phyloP scores from a whole-genome alignment of 2,888 invertebrate genomes.

The Formica aserva region DNA sequence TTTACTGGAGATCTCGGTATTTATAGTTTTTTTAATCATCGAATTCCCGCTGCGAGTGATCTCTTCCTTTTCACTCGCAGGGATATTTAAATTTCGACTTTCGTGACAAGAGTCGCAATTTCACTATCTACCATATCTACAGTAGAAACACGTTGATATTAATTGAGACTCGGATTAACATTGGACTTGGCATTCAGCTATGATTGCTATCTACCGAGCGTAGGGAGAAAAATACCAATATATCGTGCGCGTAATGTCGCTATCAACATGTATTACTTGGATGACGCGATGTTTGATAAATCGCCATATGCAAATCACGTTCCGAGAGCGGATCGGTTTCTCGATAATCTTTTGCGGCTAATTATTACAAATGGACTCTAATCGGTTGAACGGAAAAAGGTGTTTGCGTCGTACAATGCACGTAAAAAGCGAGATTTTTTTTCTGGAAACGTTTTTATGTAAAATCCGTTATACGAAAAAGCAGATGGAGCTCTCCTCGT shows the following conservation, averaged over 20 bases:
- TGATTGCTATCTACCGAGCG: conserved; percentile 36
- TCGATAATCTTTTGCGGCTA: conserved; percentile 42
- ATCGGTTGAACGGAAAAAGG: conserved; percentile 34
- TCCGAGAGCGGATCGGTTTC: conserved; percentile 59
- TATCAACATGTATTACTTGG: conserved; percentile 85
- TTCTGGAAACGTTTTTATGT: not conserved
- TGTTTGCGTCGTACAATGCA: conserved; percentile 21
- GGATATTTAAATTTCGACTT: conserved; percentile 27
- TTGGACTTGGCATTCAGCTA: conserved; percentile 28
- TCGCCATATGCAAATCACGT: conserved; percentile 83
- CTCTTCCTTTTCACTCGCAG: not conserved
- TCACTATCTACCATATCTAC: not conserved
- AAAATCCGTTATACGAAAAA: conserved; percentile 3
- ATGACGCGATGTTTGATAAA: conserved; percentile 84
- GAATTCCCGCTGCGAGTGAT: conserved; percentile 6
- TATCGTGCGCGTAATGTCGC: conserved; percentile 83
- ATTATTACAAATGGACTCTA: conserved; percentile 50
- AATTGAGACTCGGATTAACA: conserved; percentile 46
- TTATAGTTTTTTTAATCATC: conserved; percentile 3
- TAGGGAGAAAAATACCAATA: conserved; percentile 76
- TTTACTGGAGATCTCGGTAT: not conserved
- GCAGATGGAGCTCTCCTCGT: not conserved
- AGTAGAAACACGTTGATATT: conserved; percentile 36
- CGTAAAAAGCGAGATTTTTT: conserved; percentile 16
- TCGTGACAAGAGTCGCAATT: not conserved